Percentiles rank a stretch among this genome's conserved stretches.
phyloP scores from a whole-genome alignment of 2,113 vertebrate species.

The Oreochromis aureus region DNA sequence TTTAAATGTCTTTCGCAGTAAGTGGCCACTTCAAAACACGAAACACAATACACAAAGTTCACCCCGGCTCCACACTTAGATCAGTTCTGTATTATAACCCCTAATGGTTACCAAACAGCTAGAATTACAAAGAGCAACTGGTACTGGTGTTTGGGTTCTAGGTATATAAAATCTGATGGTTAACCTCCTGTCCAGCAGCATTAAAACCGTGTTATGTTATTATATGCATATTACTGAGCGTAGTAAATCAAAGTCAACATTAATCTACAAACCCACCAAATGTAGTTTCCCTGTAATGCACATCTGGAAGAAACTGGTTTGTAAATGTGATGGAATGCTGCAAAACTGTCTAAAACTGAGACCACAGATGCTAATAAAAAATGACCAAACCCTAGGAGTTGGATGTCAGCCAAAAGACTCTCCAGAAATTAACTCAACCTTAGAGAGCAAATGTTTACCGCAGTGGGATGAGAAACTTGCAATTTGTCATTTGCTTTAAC shows the following conservation, averaged over 20 bases:
- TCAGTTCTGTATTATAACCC: no score
- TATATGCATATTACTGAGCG: background rate
- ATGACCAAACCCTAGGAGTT: background rate
- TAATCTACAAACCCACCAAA: background rate
- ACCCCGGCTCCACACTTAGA: background rate
- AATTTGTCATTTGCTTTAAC: conserved; percentile 22
- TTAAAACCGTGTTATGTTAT: background rate
- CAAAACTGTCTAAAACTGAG: background rate
- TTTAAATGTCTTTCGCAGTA: background rate
- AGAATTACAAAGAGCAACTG: background rate
- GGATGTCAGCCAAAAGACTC: conserved; percentile 18
- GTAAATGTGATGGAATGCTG: conserved; percentile 1
- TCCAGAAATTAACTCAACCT: conserved; percentile 4
- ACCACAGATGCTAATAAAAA: conserved; percentile 6
- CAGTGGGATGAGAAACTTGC: background rate
- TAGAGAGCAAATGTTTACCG: background rate
- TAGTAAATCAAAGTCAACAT: background rate
- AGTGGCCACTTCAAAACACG: background rate
- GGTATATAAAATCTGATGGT: background rate
- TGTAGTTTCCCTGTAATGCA: background rate
- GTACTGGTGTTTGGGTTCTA: background rate
- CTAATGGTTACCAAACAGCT: background rate
- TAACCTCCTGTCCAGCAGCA: background rate
- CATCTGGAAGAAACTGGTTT: conserved; percentile 11
- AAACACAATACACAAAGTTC: background rate